These are phyloP conservation scores for Lamellibrachia satsuma DNA, from an alignment of 2,888 invertebrate species.

Conservation along the genomic window DNA sequence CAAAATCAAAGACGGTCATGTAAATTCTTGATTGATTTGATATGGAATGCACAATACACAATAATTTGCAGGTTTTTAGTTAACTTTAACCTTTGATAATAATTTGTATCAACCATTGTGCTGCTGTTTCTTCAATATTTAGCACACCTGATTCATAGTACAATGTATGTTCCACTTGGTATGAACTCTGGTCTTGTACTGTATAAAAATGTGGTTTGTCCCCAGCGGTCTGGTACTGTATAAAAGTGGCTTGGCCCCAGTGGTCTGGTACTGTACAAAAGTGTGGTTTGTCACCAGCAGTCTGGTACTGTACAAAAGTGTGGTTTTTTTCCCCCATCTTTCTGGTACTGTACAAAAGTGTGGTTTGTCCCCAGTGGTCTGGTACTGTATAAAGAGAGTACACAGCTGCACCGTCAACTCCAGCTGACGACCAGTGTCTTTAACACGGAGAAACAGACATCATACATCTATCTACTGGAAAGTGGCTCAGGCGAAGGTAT, in stretches of 20 bases:
- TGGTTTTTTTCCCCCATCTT: neutral
- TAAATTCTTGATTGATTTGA: no score
- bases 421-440: neutral
- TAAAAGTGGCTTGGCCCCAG: neutral
- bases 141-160: no score
- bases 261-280: neutral
- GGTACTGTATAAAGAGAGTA: conserved; percentile 13
- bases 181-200: no score
- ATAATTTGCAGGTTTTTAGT: no score
- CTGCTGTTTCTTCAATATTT: no score
- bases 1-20: no score
- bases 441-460: neutral
- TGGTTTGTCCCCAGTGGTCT: neutral
- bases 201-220: no score
- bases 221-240: neutral
- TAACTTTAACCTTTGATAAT: no score
- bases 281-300: neutral
- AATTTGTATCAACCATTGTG: no score
- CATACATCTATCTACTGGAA: neutral
- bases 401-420: conserved; percentile 13
- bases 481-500: neutral
- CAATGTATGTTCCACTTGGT: no score
- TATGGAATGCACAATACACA: no score
- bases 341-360: neutral
- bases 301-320: neutral